Conservation (phyloP, 2,113 vertebrate genomes). For the Pseudonaja textilis region DNA sequence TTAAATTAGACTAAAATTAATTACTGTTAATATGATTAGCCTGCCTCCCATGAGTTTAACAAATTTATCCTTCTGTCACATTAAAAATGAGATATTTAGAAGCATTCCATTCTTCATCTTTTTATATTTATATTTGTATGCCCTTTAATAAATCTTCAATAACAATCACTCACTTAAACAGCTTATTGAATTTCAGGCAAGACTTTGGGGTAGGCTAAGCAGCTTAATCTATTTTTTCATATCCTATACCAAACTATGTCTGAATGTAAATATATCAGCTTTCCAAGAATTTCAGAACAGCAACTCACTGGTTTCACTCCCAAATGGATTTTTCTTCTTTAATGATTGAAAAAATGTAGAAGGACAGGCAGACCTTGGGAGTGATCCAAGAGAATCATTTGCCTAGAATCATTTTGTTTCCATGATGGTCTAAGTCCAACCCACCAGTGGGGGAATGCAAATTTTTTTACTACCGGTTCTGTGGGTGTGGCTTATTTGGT, state of each 20-base stretch:
- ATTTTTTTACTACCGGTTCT: too few species aligned
- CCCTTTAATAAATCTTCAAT: neutral
- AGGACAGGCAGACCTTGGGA: neutral
- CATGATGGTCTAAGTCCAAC: neutral
- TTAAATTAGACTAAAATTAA: neutral
- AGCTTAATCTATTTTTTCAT: neutral
- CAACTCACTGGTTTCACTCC: neutral
- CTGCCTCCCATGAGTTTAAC: neutral
- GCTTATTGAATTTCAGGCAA: neutral
- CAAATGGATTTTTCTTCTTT: neutral
- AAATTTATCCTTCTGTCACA: neutral
- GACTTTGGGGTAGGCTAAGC: neutral
- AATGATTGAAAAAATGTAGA: neutral
- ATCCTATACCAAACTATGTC: neutral
- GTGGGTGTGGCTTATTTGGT: too few species aligned
- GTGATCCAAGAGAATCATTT: neutral
- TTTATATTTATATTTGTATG: neutral
- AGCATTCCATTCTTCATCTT: neutral
- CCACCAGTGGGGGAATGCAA: too few species aligned
- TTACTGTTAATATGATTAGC: neutral
- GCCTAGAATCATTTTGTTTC: neutral
- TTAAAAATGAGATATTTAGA: neutral
- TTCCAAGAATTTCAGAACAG: accelerated
- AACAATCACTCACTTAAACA: neutral
- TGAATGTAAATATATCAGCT: neutral